Evolutionary conservation across 2,888 invertebrate species (phyloP).

Genomic region (Druceiella hillmani): DNA sequence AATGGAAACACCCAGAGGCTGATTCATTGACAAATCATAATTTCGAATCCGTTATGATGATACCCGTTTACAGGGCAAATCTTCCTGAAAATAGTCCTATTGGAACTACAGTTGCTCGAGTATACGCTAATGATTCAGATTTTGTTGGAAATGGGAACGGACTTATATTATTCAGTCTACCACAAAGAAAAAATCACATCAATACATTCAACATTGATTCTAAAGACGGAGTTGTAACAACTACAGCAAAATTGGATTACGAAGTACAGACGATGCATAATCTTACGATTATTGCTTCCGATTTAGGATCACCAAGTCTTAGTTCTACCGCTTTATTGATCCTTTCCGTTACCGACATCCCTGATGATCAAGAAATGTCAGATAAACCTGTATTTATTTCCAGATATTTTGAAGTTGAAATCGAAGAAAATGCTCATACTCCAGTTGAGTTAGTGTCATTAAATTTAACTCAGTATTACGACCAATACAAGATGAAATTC

Average conservation of each 20-base stretch:
- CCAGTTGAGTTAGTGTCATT: conserved; percentile 71
- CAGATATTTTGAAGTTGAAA: conserved; percentile 74
- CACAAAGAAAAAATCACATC: conserved; percentile 56
- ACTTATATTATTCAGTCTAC: conserved; percentile 69
- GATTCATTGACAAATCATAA: conserved; percentile 46
- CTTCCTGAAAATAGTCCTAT: conserved; percentile 69
- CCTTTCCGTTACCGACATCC: conserved; percentile 61
- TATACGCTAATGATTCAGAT: conserved; percentile 81
- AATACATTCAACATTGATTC: conserved; percentile 76
- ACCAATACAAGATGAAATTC: conserved; percentile 59
- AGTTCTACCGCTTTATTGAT: conserved; percentile 72
- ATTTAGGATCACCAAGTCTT: conserved; percentile 77
- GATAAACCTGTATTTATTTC: conserved; percentile 56
- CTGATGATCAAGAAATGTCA: conserved; percentile 49
- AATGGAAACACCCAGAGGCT: conserved; percentile 45
- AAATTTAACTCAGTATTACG: conserved; percentile 66
- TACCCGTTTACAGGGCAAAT: conserved; percentile 73
- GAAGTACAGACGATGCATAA: conserved; percentile 64
- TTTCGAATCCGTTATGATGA: conserved; percentile 47
- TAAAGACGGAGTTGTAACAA: conserved; percentile 76
- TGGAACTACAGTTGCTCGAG: conserved; percentile 67
- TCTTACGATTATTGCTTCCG: conserved; percentile 76
- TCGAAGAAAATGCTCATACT: conserved; percentile 73
- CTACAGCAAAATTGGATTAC: conserved; percentile 66
- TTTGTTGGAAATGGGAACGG: conserved; percentile 85